Evolutionary conservation across 2,888 invertebrate genomes (phyloP), one percentile per base, ranked within the genome.

Genomic region (Drosophila histrio): DNA sequence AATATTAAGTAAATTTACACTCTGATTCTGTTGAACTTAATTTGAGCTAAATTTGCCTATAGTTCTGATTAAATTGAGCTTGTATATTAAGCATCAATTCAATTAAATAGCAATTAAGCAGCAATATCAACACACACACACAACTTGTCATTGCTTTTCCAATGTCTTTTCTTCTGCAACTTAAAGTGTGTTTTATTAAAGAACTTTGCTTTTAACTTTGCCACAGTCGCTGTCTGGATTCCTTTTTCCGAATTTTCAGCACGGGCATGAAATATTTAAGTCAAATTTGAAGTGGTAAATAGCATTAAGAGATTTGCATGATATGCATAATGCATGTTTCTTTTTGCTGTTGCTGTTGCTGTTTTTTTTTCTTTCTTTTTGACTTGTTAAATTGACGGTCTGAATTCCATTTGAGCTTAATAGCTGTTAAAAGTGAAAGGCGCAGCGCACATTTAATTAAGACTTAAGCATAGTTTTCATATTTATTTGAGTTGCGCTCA

Each of bases 291-390:
- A 78, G 82, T 81, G 82, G 82, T 74, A 87, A 87, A 81, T 72
- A 61, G 64, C 73, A 68, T 87, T 73, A 63, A 67, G 60, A 52
- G 71, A 87, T 87, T 87, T 87, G 82, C 88, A 87, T 81, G 71
- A 69, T 71, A 71, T 77, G 71, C 82, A 85, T 81, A 61, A 81
- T 84, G 79, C 62, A 81, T 74, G 46, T 46, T 43, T 38, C 32
- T 49, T 6, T 6, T n/a, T n/a, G n/a, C n/a, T n/a, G n/a, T n/a
- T n/a, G n/a, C n/a, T n/a, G n/a, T n/a, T n/a, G n/a, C n/a, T n/a
- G n/a, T n/a, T 43, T 9, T 46, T 53, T 5, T 26, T 36, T 9
- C n/a, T 5, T 15, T 41, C 3, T 28, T 41, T 41, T 43, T 24
- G 28, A 43, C 54, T 52, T 52, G 21, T 8, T 38, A 32, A 28